Conservation (phyloP, 2,113 vertebrate genomes). For the Gambusia holbrooki region DNA sequence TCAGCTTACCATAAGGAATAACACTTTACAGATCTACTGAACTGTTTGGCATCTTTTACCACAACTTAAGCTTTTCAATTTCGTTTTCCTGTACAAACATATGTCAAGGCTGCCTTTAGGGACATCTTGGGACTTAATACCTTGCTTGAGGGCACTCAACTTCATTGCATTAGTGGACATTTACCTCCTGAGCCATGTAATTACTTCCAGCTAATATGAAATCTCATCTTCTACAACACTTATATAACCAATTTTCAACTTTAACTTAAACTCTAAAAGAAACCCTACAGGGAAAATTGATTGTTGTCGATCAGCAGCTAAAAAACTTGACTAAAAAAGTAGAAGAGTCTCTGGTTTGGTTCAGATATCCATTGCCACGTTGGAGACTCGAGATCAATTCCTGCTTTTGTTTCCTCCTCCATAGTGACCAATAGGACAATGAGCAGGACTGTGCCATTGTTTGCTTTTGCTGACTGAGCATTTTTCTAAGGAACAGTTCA, state of each 20-base stretch:
- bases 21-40: neutral
- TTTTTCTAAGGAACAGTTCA: too few species aligned
- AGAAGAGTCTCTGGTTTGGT: neutral
- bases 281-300: neutral
- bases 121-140: neutral
- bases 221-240: neutral
- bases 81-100: neutral
- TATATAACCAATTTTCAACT: neutral
- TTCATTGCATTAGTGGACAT: neutral
- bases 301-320: neutral
- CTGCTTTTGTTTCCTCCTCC: too few species aligned
- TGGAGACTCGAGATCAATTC: too few species aligned
- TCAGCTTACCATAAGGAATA: neutral
- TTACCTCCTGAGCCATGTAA: neutral
- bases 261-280: neutral
- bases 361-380: too few species aligned
- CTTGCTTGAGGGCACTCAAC: neutral
- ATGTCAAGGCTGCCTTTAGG: too few species aligned
- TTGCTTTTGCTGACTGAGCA: too few species aligned
- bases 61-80: neutral
- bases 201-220: neutral
- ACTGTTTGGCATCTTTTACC: neutral
- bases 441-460: too few species aligned
- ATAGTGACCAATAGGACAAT: too few species aligned
- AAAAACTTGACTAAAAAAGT: neutral